Percentiles rank a stretch among this genome's conserved stretches.
These are phyloP conservation scores for Amaurobius ferox DNA, from an alignment of 2,888 invertebrate species.

Conservation along the genomic window DNA sequence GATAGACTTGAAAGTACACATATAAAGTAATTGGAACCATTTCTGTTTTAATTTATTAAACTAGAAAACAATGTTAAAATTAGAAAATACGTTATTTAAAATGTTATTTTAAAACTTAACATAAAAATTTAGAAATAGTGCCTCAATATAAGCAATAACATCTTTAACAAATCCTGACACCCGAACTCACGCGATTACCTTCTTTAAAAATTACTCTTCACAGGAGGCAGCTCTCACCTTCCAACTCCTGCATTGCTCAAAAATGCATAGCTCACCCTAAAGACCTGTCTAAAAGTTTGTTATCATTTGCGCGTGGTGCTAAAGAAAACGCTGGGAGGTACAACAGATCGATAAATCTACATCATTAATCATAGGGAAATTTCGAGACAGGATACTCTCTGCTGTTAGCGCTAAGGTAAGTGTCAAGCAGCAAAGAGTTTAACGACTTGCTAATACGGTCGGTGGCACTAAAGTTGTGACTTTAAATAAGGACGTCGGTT, in stretches of 20 bases:
- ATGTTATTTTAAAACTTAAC: no score
- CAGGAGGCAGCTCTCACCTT: not conserved
- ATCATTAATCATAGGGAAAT: constrained; percentile 54
- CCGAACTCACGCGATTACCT: no score
- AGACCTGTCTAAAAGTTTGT: constrained; percentile 31
- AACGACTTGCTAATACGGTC: not conserved
- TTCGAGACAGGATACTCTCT: not conserved
- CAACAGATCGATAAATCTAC: constrained; percentile 12
- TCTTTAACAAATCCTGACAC: no score
- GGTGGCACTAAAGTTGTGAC: not conserved
- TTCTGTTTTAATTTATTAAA: no score
- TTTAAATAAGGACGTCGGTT: no score
- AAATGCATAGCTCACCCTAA: not conserved
- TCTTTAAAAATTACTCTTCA: no score
- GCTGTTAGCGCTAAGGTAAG: not conserved
- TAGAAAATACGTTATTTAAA: no score
- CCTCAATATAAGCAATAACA: no score
- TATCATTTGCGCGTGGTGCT: constrained; percentile 13
- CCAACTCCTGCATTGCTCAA: not conserved
- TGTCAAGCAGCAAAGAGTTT: not conserved
- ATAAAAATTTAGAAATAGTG: no score
- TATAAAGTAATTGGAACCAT: no score
- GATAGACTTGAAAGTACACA: no score
- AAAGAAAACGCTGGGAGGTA: not conserved
- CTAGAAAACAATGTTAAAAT: no score